Evolutionary conservation across 1,140 invertebrate genomes (phyloP), one percentile per base, ranked within the genome.

Genomic region (Zaprionus nigranus): DNA sequence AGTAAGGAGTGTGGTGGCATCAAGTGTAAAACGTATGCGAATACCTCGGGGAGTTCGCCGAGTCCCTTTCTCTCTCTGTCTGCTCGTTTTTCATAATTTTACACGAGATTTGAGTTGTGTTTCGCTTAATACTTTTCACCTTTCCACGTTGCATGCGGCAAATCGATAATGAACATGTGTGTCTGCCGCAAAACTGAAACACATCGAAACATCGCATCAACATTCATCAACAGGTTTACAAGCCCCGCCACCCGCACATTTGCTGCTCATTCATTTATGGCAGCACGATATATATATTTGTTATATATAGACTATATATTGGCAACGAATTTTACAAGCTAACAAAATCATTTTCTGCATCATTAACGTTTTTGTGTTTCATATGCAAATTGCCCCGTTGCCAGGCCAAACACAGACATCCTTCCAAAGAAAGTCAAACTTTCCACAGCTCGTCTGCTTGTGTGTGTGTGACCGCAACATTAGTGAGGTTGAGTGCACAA

Each of bases 311-410:
- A 13, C 26, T 38, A 9, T 62, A 53, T 57, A 74, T 63, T 57
- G 75, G 40, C 40, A 76, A 77, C 72, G 66, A 85, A 82, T 88
- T 88, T 88, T 88, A 90, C 85, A 90, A 85, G 85, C 86, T 85
- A 90, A 90, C 85, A 90, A 83, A 90, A 90, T 90, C 70, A 90
- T 90, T 90, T 90, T 82, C 75, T 79, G 85, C 85, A 90, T 90
- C 85, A 90, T 90, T 90, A 90, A 90, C 86, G 85, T 90, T 90
- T 85, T 82, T 90, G 86, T 90, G 81, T 90, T 90, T 90, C 82
- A 90, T 90, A 90, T 90, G 85, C 85, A 90, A 90, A 90, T 79
- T 79, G 57, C 38, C 61, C 64, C 69, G 53, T 34, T 38, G 80
- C 75, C 71, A n/a, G 38, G 38, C 30, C 30, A 34, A 34, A 34